Evolutionary conservation across 2,113 vertebrate species (phyloP), one percentile per base, ranked within the genome.

Genomic region (Tragelaphus scriptus): DNA sequence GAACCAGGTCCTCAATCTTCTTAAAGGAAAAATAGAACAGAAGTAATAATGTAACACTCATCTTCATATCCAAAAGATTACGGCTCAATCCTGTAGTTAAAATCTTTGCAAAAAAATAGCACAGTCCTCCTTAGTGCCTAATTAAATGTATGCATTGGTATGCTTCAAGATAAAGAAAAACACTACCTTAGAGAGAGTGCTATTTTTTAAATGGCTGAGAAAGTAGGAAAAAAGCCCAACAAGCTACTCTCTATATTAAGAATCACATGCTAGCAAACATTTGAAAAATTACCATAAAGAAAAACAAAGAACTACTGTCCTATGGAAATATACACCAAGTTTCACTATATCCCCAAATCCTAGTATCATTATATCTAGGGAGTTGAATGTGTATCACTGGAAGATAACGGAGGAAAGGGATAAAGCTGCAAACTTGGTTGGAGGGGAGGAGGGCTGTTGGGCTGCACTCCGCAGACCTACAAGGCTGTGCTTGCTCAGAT

Each of bases 291-390:
- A 93, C 58, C 89, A 68, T 86, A 80, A 94, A 97, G 47, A 90
- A 94, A 98, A 96, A 95, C 71, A 95, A 95, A 96, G 56, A 85
- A 85, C 49, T 81, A 88, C 28, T 81, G 21, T 81, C 63, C 85
- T 89, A 84, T 90, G 44, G 44, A 95, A 96, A 96, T 56, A 89
- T 32, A 96, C n/a, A 79, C 25, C 25, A 44, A 81, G 8, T 91
- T 91, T 86, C 79, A 94, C 59, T 88, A 49, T 51, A 79, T 85
- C 16, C 26, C 61, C 8, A 53, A 56, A 59, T 75, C 86, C 90
- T 89, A 79, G 28, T 19, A 77, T 71, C 36, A 86, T 32, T 56
- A 10, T 44, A 80, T 84, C 36, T 61, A 12, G 47, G 21, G 36
- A 80, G 23, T 5, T 87, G 80, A 63, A 21, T 25, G 36, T 30